Base-by-base conservation (phyloP, 2,888 invertebrate species). In the Belgica antarctica region DNA sequence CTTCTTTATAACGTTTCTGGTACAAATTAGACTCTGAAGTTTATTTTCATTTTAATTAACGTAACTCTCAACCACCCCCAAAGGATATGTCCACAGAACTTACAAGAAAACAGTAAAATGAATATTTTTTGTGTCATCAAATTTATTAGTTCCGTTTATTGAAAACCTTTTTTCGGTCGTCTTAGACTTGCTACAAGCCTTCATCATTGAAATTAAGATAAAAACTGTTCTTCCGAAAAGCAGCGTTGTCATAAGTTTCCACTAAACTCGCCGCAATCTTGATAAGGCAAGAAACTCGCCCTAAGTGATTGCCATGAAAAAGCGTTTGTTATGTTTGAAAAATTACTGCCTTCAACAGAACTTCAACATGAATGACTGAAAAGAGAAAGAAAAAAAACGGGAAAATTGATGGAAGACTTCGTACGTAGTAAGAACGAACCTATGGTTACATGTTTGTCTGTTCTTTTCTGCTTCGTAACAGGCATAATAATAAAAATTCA, bases 301-400 rank as follows among this genome's bases (percentile, higher is more conserved):
- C 19, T 62, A 34, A n/a, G 2, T 27, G 4, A 59, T n/a, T n/a
- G 52, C 68, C 19, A 52, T 68, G 66, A 66, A 66, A 66, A 66
- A 28, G 66, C 66, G 28, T 31, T 68, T 47, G 46, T 66, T 68
- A 68, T 57, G 68, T 52, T n/a, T 68, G 34, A 68, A 68, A 68
- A 68, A 68, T 68, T 68, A 68, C 68, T 57, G 47, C 57, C 68
- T 68, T 68, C 57, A 57, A 57, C 28, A 36, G 19, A 68, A 47
- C n/a, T 52, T 15, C n/a, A 24, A n/a, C 52, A 47, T n/a, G 25
- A 36, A 28, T 63, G 68, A 57, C 52, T 22, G 47, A 65, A 17
- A 17, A 4, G n/a, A n/a, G 27, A 28, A 41, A 28, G 15, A 31
- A 25, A 10, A n/a, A 31, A 36, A 65, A 22, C 17, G 25, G 27